These are phyloP conservation scores for Coecobrya sp. DNA, from an alignment of 2,888 invertebrate genomes.

Conservation along the genomic window DNA sequence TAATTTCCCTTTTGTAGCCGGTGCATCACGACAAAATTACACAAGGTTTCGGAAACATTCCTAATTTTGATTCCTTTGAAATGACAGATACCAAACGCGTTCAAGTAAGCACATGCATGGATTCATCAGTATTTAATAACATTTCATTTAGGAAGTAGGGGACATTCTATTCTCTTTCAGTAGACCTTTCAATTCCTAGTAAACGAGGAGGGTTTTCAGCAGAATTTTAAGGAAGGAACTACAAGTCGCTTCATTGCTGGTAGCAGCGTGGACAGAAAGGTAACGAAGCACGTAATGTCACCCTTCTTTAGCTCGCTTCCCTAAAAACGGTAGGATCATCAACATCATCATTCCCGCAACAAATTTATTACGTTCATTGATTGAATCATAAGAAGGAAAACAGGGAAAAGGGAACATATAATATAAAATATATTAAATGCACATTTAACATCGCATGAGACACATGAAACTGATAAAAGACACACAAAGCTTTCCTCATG, in stretches of 20 bases:
- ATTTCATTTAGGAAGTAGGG: neutral
- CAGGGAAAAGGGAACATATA: conserved; percentile 10
- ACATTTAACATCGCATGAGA: conserved; percentile 59
- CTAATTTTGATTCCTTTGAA: neutral
- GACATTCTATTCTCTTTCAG: neutral
- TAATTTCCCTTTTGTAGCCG: neutral
- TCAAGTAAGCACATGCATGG: neutral
- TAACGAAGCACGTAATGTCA: conserved; percentile 64
- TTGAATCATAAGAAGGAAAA: conserved; percentile 11
- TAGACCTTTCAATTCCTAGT: neutral
- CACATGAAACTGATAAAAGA: conserved; percentile 20
- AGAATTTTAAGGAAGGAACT: neutral
- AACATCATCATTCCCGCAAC: neutral
- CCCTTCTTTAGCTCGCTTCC: neutral
- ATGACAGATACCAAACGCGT: neutral
- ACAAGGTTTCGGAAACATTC: no score
- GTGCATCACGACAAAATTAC: neutral
- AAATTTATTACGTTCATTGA: conserved; percentile 27
- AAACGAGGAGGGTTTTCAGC: neutral
- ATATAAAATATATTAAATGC: conserved; percentile 68
- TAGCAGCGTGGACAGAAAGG: conserved; percentile 46
- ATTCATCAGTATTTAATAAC: neutral
- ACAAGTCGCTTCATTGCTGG: neutral
- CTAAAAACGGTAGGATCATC: neutral
- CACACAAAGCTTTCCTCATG: conserved; percentile 50